Base-by-base conservation (phyloP, 2,888 invertebrate species). In the Rhopalosiphum nymphaeae region DNA sequence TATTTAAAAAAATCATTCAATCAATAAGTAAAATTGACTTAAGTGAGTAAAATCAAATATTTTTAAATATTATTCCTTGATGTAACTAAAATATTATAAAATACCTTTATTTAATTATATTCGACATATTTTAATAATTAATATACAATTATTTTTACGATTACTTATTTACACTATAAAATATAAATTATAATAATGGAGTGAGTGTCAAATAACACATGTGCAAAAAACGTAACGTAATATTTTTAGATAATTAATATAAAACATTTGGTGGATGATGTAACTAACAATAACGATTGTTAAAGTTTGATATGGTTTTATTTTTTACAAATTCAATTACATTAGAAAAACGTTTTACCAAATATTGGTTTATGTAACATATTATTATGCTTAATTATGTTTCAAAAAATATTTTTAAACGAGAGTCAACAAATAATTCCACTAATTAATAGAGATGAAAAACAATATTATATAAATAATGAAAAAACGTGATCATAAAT, bases 181-280 rank as follows among this genome's bases (percentile, higher is more conserved):
- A 84, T n/a, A 67, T 90, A 78, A 91, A 91, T 91, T 36, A 91
- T 49, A 67, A 91, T 49, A 49, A 78, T 9, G 16, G n/a, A 53
- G 46, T 67, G 46, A 46, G 67, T 89, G 78, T 78, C 36, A 36
- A 78, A 78, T 42, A 61, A 46, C 89, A 90, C n/a, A n/a, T 61
- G n/a, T n/a, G 61, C 61, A 21, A 46, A 90, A 89, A 90, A 36
- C 25, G 36, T 53, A 88, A 56, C 36, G 53, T 13, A 42, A 89
- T 89, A 21, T 89, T 29, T 89, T 61, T 44, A 89, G 44, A 61
- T 7, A 44, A 61, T 61, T 61, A 61, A 49, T 49, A 36, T 26
- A 25, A 49, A 36, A 36, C 67, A 91, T 46, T 78, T 49, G 26
- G 56, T 25, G 21, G 16, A 49, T 21, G 88, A 53, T 88, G 53